A percentile compares a stretch with the other conserved stretches of the same genome.
phyloP scores from a whole-genome alignment of 2,888 invertebrate genomes.

The Parnassius smintheus region DNA sequence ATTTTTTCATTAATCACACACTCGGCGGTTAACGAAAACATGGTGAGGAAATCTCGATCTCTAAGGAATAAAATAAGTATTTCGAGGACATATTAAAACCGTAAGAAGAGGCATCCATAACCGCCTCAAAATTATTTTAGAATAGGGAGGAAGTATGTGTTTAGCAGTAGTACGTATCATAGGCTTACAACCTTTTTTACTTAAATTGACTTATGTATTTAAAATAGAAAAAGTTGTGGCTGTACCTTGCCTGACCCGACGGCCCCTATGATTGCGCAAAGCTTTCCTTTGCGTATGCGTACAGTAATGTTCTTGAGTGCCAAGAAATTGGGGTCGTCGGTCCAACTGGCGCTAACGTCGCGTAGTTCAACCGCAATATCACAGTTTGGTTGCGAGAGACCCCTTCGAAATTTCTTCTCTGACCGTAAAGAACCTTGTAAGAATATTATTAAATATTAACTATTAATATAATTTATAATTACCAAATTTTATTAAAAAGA shows the following conservation, averaged over 20 bases:
- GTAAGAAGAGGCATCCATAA: no score
- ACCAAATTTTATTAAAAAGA: neutral
- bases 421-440: constrained; percentile 27
- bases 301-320: constrained; percentile 79
- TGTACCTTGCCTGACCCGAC: constrained; percentile 87
- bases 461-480: neutral
- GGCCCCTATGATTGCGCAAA: constrained; percentile 87
- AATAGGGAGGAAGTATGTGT: no score
- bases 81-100: no score
- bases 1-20: no score
- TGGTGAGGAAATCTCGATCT: no score
- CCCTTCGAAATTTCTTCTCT: constrained; percentile 44
- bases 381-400: constrained; percentile 50
- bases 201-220: no score
- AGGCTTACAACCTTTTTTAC: no score
- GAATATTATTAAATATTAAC: constrained; percentile 1
- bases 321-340: constrained; percentile 69
- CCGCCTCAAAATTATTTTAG: no score
- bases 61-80: no score
- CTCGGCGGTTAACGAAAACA: no score
- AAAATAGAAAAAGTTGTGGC: neutral
- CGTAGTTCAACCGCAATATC: constrained; percentile 58
- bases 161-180: no score
- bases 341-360: constrained; percentile 77
- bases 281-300: constrained; percentile 77